phyloP scores from a whole-genome alignment of 2,888 invertebrate species.

The Andrena haemorrhoa region DNA sequence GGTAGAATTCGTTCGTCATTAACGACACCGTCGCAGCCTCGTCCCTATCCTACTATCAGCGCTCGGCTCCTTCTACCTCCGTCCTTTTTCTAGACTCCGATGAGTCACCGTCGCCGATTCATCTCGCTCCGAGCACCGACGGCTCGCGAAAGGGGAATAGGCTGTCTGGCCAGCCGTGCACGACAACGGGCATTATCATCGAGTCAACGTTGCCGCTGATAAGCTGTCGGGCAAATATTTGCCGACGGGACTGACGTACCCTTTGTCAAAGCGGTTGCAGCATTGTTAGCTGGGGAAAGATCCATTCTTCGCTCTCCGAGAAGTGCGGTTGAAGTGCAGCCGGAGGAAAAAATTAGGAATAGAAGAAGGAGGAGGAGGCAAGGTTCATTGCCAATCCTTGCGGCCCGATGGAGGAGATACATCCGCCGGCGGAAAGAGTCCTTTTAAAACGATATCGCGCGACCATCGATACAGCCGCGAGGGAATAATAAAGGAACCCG shows the following conservation, averaged over 20 bases:
- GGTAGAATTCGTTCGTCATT: slow-evolving; percentile 16
- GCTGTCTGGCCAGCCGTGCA: neutral
- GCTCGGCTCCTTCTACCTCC: neutral
- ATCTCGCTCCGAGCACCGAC: neutral
- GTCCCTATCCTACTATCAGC: slow-evolving; percentile 3
- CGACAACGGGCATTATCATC: slow-evolving; percentile 27
- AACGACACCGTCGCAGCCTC: slow-evolving; percentile 12
- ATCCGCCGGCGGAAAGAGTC: neutral
- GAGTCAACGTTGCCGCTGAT: slow-evolving; percentile 32
- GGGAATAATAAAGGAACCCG: neutral
- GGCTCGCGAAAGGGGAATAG: slow-evolving; percentile 14
- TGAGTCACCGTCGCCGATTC: slow-evolving; percentile 3
- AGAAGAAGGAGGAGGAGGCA: slow-evolving; percentile 42
- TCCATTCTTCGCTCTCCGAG: slow-evolving; percentile 35
- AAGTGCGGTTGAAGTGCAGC: slow-evolving; percentile 14
- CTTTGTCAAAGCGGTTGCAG: slow-evolving; percentile 37
- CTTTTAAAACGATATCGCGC: slow-evolving; percentile 14
- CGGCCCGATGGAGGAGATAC: slow-evolving; percentile 30
- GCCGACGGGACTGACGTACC: slow-evolving; percentile 34
- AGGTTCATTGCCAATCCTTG: slow-evolving; percentile 26
- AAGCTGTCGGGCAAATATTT: slow-evolving; percentile 47
- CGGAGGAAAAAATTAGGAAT: slow-evolving; percentile 32
- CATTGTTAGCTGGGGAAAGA: slow-evolving; percentile 37
- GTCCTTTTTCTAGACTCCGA: neutral
- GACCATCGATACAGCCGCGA: neutral